Base-by-base conservation (phyloP, 2,113 vertebrate genomes). In the Paratilapia polleni region DNA sequence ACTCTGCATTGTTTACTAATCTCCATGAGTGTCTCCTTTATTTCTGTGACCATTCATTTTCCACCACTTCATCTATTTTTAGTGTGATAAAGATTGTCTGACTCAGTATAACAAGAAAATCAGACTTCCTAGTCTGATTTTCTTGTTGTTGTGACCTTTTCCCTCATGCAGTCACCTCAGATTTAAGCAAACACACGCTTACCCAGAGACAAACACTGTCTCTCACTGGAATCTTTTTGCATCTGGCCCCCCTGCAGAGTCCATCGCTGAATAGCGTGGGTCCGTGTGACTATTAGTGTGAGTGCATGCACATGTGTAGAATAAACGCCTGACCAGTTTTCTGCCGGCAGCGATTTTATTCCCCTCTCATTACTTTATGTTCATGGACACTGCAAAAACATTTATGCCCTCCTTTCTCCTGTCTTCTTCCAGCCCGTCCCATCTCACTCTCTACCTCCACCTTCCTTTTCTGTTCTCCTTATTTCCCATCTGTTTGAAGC, bases 341-440 rank as follows among this genome's bases (percentile, higher is more conserved):
- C 83, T 62, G 93, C 93, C 91, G 0, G 24, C 77, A 82, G 93
- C 90, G 3, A 61, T 93, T 94, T 90, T 77, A 84, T 87, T 88
- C 92, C 78, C 59, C 68, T 90, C 91, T 93, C 87, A 93, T 95
- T 94, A 93, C 90, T 94, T 93, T 91, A 91, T 87, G 90, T 89
- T 87, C 83, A 88, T 90, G 88, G 91, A 92, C 90, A 88, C 78
- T 12, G 60, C 75, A 66, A 87, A 90, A 95, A 92, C 89, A 95
- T 74, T 78, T 60, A 19, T 92, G 78, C 83, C 92, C 90, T 93
- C 92, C 81, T 92, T 93, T 84, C 81, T 81, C 58, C 74, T 59
- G 58, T 78, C 60, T 26, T 61, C 20, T 52, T 63, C 77, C 20
- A 3, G 58, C 62, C 83, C 54, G 41, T 60, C 49, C 43, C 28